These are phyloP conservation scores for Alca torda DNA, from an alignment of 2,797 vertebrate species.

Conservation along the genomic window DNA sequence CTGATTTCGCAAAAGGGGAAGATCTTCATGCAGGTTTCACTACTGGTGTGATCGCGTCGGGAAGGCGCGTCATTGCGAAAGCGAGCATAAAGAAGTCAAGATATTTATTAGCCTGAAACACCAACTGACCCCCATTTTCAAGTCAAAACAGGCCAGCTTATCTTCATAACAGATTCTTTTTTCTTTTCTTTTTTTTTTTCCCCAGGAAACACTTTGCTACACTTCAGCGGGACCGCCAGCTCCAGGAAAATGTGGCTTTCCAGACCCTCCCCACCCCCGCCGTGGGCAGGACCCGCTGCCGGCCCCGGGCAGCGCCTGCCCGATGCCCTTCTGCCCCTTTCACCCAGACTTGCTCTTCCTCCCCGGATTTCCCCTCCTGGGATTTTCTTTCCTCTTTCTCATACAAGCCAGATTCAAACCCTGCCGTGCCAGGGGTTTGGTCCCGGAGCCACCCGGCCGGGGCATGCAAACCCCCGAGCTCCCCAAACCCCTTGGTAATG, in stretches of 20 bases:
- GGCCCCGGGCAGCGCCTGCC: accelerated
- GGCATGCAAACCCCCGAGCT: not conserved
- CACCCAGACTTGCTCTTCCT: not conserved
- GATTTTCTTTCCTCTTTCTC: not conserved
- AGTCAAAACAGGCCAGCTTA: no score
- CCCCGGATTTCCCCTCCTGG: not conserved
- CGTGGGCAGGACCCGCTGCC: not conserved
- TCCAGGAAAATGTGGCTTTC: not conserved
- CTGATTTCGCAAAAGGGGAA: not conserved
- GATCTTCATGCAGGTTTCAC: accelerated
- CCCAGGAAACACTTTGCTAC: not conserved
- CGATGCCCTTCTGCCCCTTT: not conserved
- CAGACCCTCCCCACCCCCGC: not conserved
- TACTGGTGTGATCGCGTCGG: accelerated
- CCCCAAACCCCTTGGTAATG: not conserved
- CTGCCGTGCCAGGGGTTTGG: accelerated
- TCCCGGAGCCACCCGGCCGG: accelerated
- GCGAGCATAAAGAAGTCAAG: not conserved
- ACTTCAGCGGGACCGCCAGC: accelerated
- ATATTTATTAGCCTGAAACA: not conserved
- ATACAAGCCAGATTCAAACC: not conserved
- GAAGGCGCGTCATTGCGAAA: accelerated
- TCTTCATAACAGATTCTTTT: not conserved
- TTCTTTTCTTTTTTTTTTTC: not conserved
- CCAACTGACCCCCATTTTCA: accelerated